Percentiles rank a stretch among this genome's conserved stretches.
These are phyloP conservation scores for Drosophila paucipuncta DNA, from an alignment of 2,888 invertebrate species.

Conservation along the genomic window DNA sequence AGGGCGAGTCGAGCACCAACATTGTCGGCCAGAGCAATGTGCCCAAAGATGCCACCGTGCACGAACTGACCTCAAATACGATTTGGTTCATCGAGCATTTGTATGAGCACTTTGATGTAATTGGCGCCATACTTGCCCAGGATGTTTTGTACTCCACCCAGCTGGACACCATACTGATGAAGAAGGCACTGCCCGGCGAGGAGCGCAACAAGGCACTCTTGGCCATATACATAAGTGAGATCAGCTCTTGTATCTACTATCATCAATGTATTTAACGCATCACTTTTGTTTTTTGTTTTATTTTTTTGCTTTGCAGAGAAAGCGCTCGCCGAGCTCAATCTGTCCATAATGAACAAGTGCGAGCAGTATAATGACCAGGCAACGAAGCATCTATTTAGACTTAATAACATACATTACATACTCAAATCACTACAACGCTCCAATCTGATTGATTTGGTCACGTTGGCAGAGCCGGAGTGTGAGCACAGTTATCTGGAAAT, in stretches of 20 bases:
- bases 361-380: conserved; percentile 95
- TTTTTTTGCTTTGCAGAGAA: conserved; percentile 88
- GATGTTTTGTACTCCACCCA: conserved; percentile 87
- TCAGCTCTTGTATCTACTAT: neutral
- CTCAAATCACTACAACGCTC: conserved; percentile 96
- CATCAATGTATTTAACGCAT: neutral
- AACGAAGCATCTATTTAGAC: conserved; percentile 94
- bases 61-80: conserved; percentile 97
- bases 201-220: conserved; percentile 89
- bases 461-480: conserved; percentile 93
- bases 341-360: conserved; percentile 95
- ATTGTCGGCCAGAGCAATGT: conserved; percentile 87
- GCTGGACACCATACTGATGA: conserved; percentile 86
- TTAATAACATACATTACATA: conserved; percentile 98
- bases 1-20: conserved; percentile 91
- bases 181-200: conserved; percentile 85
- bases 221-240: conserved; percentile 93
- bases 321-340: conserved; percentile 95
- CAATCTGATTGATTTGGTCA: conserved; percentile 92
- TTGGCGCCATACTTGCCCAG: conserved; percentile 88
- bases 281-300: neutral
- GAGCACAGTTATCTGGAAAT: conserved; percentile 94
- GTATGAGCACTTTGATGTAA: conserved; percentile 91
- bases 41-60: conserved; percentile 98
- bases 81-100: conserved; percentile 96